Base-by-base conservation (phyloP, 2,797 vertebrate species). In the Cheirogaleus major region DNA sequence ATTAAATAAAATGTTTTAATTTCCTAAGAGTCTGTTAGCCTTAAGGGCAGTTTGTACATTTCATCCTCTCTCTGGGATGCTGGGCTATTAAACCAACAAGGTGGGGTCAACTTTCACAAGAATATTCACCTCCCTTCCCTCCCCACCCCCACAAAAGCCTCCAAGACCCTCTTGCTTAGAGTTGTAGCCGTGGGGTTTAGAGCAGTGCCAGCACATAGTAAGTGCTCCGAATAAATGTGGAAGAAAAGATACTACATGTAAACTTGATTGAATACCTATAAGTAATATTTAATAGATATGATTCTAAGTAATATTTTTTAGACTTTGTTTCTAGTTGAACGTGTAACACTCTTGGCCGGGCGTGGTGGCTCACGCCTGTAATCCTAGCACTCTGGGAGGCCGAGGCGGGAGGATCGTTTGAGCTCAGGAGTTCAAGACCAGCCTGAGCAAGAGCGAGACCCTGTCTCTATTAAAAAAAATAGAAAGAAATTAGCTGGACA, bases 241-340 rank as follows among this genome's bases (percentile, higher is more conserved):
- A 35, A 79, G 38, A 43, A 48, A 78, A 38, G n/a, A 9, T 11
- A 5, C 18, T 38, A 35, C 17, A 22, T 18, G 50, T 25, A 23
- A 61, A 35, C 20, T 75, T 52, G 43, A 50, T 50, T 57, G 45
- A 45, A 80, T 57, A 35, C 38, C 45, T 61, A 2, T 55, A 18
- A n/a, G n/a, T 27, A 25, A 5, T 75, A 50, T 22, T 63, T 15
- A 70, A 32, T 41, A 84, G 65, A 80, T 18, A 14, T 3, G 35
- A 72, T 89, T 81, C 84, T 52, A 35, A 79, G 50, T 38, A 48
- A 5, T 63, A 65, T 90, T 94, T 92, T 93, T 50, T 78, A 82
- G 69, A 80, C 91, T 92, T 76, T 95, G 12, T 95, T 91, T 91
- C 41, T 78, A 41, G 25, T 78, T 75, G 45, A 72, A 32, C 55